These are phyloP conservation scores for Camponotus vicinus DNA, from an alignment of 1,140 invertebrate species.

Conservation along the genomic window DNA sequence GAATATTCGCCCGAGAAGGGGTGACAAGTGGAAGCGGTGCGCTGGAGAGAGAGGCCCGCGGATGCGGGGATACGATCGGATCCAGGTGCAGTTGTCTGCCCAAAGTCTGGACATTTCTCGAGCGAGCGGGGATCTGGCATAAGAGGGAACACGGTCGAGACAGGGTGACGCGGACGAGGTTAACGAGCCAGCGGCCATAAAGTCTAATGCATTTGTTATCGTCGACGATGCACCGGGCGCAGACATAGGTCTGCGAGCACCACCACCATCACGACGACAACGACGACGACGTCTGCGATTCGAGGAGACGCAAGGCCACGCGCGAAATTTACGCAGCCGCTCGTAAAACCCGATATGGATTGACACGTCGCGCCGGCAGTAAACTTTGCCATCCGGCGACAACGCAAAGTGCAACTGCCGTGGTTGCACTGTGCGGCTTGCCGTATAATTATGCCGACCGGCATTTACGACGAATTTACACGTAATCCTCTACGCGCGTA, in stretches of 20 bases:
- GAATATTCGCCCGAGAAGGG: neutral
- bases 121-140: neutral
- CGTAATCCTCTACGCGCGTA: neutral
- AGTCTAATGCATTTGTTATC: slow-evolving; percentile 82
- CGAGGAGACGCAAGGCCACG: slow-evolving; percentile 60
- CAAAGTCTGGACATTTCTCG: slow-evolving; percentile 74
- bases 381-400: slow-evolving; percentile 79
- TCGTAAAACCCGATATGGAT: slow-evolving; percentile 81
- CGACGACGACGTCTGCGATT: neutral
- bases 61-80: slow-evolving; percentile 60
- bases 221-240: slow-evolving; percentile 69
- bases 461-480: slow-evolving; percentile 62
- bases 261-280: slow-evolving; percentile 26
- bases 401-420: slow-evolving; percentile 79
- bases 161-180: slow-evolving; percentile 54
- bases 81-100: slow-evolving; percentile 73
- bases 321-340: slow-evolving; percentile 77
- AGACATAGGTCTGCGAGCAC: slow-evolving; percentile 48
- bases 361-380: slow-evolving; percentile 81
- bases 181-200: slow-evolving; percentile 76
- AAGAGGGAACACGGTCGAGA: neutral
- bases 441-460: slow-evolving; percentile 56
- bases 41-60: slow-evolving; percentile 30
- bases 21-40: neutral
- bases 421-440: slow-evolving; percentile 71